Evolutionary conservation across 2,888 invertebrate genomes (phyloP).

Genomic region (Auanema freiburgensis): DNA sequence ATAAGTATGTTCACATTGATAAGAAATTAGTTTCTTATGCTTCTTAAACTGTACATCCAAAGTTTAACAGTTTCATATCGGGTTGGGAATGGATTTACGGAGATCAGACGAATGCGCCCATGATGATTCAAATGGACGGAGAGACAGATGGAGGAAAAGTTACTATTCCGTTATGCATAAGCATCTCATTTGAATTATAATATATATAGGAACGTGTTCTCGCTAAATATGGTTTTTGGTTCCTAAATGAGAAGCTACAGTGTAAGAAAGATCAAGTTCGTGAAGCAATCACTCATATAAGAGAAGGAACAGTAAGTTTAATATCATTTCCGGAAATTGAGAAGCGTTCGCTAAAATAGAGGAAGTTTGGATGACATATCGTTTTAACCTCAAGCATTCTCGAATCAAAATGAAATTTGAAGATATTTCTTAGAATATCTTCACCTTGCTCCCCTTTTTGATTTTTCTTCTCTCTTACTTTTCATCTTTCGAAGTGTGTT

Average conservation of each 20-base stretch:
- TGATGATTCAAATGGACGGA: conserved; percentile 53
- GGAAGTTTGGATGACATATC: too few relatives aligned
- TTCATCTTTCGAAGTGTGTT: background rate
- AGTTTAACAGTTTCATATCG: conserved; percentile 35
- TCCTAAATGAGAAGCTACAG: conserved; percentile 31
- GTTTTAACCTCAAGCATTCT: too few relatives aligned
- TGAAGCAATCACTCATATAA: conserved; percentile 28
- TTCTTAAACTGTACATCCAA: background rate
- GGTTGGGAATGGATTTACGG: conserved; percentile 58
- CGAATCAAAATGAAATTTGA: too few relatives aligned
- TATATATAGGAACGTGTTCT: conserved; percentile 25
- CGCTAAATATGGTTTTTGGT: conserved; percentile 48
- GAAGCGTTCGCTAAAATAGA: too few relatives aligned
- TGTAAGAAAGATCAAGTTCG: conserved; percentile 35
- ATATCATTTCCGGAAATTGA: background rate
- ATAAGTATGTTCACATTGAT: conserved; percentile 26
- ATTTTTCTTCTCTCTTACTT: too few relatives aligned
- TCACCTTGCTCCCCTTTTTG: too few relatives aligned
- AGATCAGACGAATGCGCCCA: conserved; percentile 41
- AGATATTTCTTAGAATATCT: too few relatives aligned
- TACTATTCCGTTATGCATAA: background rate
- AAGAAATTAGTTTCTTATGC: background rate
- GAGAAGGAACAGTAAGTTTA: conserved; percentile 23
- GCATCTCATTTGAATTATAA: background rate
- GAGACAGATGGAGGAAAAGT: conserved; percentile 51